Evolutionary conservation across 2,113 vertebrate species (phyloP).

Genomic region (Laticauda colubrina): DNA sequence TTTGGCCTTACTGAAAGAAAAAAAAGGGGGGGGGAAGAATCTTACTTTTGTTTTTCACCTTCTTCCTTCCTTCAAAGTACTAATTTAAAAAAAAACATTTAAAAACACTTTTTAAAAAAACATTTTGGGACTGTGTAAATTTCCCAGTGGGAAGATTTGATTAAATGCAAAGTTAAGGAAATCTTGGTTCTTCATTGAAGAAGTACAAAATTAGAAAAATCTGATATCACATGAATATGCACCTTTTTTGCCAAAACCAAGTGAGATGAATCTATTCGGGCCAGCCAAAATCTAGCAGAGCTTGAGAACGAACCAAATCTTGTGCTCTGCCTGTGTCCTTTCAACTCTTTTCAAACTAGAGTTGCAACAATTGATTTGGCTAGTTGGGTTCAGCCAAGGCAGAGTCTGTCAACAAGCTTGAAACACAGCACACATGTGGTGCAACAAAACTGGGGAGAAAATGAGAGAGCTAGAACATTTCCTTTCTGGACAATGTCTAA

Average conservation of each 20-base stretch:
- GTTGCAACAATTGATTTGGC: constrained; percentile 41
- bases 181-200: constrained; percentile 24
- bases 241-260: constrained; percentile 6
- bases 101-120: no score
- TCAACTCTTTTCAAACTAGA: constrained; percentile 55
- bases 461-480: constrained; percentile 34
- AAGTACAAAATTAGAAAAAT: constrained; percentile 29
- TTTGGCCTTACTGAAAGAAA: no score
- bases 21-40: no score
- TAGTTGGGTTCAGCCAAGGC: constrained; percentile 25
- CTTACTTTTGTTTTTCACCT: no score
- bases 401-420: constrained; percentile 38
- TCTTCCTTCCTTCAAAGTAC: no score
- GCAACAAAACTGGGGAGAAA: constrained; percentile 27
- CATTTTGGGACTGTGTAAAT: neutral
- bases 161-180: constrained; percentile 43
- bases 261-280: neutral
- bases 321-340: constrained; percentile 51
- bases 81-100: no score
- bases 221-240: neutral
- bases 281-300: constrained; percentile 45
- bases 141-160: constrained; percentile 37
- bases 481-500: constrained; percentile 36
- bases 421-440: constrained; percentile 15
- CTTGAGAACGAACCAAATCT: constrained; percentile 23